Base-by-base conservation (phyloP, 2,888 invertebrate genomes). In the Sinotaia quadrata region DNA sequence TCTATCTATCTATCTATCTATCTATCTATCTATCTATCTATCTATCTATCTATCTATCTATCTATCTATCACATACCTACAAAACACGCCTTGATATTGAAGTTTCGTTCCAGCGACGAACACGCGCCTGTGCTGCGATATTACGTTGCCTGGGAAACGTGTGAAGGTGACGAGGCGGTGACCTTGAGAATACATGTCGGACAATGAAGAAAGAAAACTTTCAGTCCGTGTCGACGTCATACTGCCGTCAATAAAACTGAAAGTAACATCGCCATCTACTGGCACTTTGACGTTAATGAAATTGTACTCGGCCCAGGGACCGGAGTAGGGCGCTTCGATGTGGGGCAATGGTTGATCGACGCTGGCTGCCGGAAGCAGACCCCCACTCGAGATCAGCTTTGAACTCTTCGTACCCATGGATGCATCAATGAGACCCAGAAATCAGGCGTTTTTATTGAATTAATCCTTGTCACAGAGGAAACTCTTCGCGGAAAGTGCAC, bases 281-380 rank as follows among this genome's bases (percentile, higher is more conserved):
- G 65, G 47, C 3, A 65, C 65, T 2, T 27, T 65, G 65, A 65
- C 65, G 56, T 65, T 56, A 31, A 56, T 24, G 65, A 65, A 65
- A 54, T 56, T 41, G 47, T 65, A 65, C 44, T 65, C 65, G 0
- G 56, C 56, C 65, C 65, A 65, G 21, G 65, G 65, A 1, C 65
- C 65, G 4, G 34, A 29, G 56, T 65, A 65, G 15, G 65, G 65
- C 2, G 65, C 47, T n/a, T 65, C 65, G 56, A 65, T 65, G 44
- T 31, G 41, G 7, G 65, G 63, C 18, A 52, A 7, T 2, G 63
- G 56, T 1, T 24, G 56, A 8, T 27, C 34, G 41, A 10, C 31
- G 54, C 8, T 10, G 1, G 27, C 24, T 12, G 54, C 2, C 29
- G 54, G 24, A 18, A 29, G 18, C 21, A 8, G 8, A 15, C 15